Evolutionary conservation across 2,113 vertebrate species (phyloP), one percentile per base, ranked within the genome.

Genomic region (Oncorhynchus gorbuscha): DNA sequence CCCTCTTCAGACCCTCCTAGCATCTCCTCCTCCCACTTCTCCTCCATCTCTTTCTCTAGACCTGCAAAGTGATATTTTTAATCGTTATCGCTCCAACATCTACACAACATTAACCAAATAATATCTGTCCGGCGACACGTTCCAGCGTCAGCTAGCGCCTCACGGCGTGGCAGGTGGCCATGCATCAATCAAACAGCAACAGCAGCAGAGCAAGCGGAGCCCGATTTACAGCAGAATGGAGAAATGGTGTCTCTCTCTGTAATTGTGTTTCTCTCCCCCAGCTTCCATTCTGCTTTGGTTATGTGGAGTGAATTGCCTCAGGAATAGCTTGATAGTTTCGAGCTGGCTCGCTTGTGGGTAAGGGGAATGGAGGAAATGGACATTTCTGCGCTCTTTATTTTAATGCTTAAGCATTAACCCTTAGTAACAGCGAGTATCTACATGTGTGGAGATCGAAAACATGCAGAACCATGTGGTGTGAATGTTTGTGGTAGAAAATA

Each of bases 101-200:
- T 88, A 90, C 92, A 91, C 90, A 89, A 91, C 92, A 92, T 94
- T 94, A 92, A 79, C 89, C 89, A 93, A 91, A 92, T 89, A 83
- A 86, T 90, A 90, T 92, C 87, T 88, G 86, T 83, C 86, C 85
- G 79, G 78, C 81, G 74, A 80, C 88, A 83, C 69, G 83, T 91
- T 87, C 89, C 89, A 35, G 84, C 30, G 26, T 64, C 77, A 85
- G 81, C 86, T 74, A 87, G 81, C 85, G 81, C 83, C 86, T 87
- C 84, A 66, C 74, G 73, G 83, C 80, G 12, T 76, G 80, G 84
- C 91, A 92, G 89, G 88, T 90, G 90, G 85, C 78, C 84, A 74
- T 35, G 55, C 90, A 91, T 92, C 88, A 75, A 89, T 92, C 92
- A 88, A 32, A 67, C 51, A 18, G 51, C 16, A 18, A 18, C 13